phyloP scores from a whole-genome alignment of 1,140 invertebrate species.

The Brachionus sp. region DNA sequence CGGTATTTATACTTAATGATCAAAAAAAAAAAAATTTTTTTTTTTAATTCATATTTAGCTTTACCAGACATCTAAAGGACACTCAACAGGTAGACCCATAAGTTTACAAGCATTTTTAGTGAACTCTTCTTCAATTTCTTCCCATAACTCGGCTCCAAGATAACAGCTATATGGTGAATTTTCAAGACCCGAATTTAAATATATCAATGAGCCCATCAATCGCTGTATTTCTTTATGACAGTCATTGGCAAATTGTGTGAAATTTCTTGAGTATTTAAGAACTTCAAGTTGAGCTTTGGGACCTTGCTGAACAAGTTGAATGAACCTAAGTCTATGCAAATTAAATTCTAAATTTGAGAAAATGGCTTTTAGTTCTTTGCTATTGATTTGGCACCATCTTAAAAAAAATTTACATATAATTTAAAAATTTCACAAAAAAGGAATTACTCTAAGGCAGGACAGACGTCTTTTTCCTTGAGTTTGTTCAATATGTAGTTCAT shows the following conservation, averaged over 20 bases:
- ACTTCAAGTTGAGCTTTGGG: conserved; percentile 69
- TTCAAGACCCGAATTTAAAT: conserved; percentile 72
- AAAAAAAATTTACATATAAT: conserved; percentile 47
- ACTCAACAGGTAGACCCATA: conserved; percentile 81
- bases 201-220: conserved; percentile 81
- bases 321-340: conserved; percentile 72
- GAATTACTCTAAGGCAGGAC: conserved; percentile 71
- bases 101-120: conserved; percentile 84
- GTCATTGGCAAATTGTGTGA: conserved; percentile 74
- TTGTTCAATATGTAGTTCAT: conserved; percentile 78
- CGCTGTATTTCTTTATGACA: conserved; percentile 81
- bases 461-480: conserved; percentile 72
- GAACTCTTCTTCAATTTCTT: conserved; percentile 82
- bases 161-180: conserved; percentile 77
- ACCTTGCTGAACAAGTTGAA: conserved; percentile 70
- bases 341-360: conserved; percentile 78
- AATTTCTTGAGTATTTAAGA: conserved; percentile 81
- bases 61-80: conserved; percentile 70
- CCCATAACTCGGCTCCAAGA: conserved; percentile 74
- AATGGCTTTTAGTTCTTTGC: conserved; percentile 55
- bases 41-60: no score
- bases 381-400: conserved; percentile 61
- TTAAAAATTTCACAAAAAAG: neutral
- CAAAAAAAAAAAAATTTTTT: no score
- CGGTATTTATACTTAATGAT: conserved; percentile 74